These are phyloP conservation scores for Heterodera schachtii DNA, from an alignment of 1,140 invertebrate species.

Conservation along the genomic window DNA sequence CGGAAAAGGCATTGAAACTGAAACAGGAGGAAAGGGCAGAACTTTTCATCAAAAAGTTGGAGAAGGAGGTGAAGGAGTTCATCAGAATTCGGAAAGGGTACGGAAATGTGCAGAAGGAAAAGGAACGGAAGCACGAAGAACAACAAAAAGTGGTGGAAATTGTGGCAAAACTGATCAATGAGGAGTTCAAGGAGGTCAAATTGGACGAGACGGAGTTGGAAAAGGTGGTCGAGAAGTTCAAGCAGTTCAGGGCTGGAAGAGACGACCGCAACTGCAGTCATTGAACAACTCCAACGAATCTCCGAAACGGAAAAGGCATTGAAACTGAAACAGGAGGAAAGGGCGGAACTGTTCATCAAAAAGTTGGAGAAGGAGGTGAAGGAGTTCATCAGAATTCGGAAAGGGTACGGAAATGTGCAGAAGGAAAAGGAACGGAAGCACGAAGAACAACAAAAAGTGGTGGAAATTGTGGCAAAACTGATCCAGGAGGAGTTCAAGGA, in stretches of 20 bases:
- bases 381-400: conserved; percentile 2
- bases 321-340: not conserved
- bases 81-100: not conserved
- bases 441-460: conserved; percentile 1
- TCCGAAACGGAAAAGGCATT: too few species aligned
- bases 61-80: conserved; percentile 18
- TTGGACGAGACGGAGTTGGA: not conserved
- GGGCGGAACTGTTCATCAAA: conserved; percentile 14
- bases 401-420: conserved; percentile 13
- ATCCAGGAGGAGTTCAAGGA: conserved; percentile 1
- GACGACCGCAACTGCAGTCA: not conserved
- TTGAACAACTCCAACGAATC: not conserved
- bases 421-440: not conserved
- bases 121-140: not conserved
- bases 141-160: not conserved
- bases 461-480: not conserved
- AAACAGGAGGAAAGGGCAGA: conserved; percentile 4
- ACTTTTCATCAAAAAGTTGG: conserved; percentile 17
- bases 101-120: not conserved
- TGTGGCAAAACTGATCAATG: not conserved
- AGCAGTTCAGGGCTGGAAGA: not conserved
- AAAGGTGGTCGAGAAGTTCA: not conserved
- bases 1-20: not conserved
- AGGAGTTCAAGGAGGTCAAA: not conserved
- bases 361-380: not conserved